Percentiles rank a stretch among this genome's conserved stretches.
phyloP scores from a whole-genome alignment of 2,113 vertebrate genomes.

The Ceyx cyanopectus region DNA sequence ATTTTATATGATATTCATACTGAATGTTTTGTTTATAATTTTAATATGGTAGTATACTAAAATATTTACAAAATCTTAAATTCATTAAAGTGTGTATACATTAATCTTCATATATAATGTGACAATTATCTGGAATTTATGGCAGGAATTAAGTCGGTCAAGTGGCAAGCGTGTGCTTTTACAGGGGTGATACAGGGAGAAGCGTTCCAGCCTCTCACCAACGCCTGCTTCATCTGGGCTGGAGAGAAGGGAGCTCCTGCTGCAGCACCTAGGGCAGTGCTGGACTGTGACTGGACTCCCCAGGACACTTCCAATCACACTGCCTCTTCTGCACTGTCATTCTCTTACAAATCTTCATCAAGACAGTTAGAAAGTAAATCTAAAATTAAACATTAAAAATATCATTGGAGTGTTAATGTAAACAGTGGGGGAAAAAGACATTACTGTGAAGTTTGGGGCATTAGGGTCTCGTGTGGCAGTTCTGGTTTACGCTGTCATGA shows the following conservation, averaged over 20 bases:
- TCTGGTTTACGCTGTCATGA: neutral
- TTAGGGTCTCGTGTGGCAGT: rapidly evolving
- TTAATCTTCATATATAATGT: neutral
- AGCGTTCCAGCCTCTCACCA: rapidly evolving
- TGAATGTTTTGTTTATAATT: neutral
- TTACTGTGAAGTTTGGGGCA: neutral
- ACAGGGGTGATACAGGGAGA: neutral
- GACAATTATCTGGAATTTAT: neutral
- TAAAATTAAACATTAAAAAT: neutral
- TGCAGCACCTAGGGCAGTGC: neutral
- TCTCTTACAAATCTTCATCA: neutral
- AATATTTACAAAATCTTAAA: neutral
- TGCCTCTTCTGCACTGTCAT: neutral
- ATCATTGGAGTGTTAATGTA: neutral
- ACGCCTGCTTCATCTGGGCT: neutral
- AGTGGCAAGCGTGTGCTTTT: neutral
- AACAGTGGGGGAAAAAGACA: neutral
- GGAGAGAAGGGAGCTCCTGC: rapidly evolving
- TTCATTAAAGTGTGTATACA: neutral
- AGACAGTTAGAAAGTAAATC: neutral
- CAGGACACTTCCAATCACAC: neutral
- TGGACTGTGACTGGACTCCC: neutral
- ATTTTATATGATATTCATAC: neutral
- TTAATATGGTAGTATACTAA: no score
- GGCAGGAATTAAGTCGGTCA: neutral